Percentiles rank a stretch among this genome's conserved stretches.
phyloP scores from a whole-genome alignment of 2,888 invertebrate genomes.

The Rhodophaea formosa region DNA sequence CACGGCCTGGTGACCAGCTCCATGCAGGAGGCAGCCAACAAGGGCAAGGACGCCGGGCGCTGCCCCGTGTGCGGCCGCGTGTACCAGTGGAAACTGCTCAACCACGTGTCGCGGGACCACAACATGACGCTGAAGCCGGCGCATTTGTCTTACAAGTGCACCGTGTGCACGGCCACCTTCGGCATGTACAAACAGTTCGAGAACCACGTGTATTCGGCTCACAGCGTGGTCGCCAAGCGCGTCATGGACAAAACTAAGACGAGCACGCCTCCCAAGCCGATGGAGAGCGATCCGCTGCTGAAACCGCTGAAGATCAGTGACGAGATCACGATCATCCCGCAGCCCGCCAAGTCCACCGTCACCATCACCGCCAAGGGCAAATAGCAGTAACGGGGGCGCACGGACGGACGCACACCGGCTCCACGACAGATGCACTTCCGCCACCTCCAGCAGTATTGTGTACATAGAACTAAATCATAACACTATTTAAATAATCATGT shows the following conservation, averaged over 20 bases:
- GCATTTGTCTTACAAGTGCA: conserved; percentile 96
- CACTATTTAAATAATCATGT: conserved; percentile 57
- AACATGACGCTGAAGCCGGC: conserved; percentile 96
- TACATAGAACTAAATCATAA: conserved; percentile 62
- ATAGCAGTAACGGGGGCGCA: conserved; percentile 57
- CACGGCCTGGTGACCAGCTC: conserved; percentile 97
- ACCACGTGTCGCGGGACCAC: conserved; percentile 96
- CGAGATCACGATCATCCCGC: conserved; percentile 95
- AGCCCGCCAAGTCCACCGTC: conserved; percentile 84
- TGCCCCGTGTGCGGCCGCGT: conserved; percentile 98
- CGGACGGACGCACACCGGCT: conserved; percentile 41
- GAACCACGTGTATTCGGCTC: conserved; percentile 96
- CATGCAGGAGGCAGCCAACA: conserved; percentile 97
- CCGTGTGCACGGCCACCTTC: conserved; percentile 96
- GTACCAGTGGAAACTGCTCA: conserved; percentile 89
- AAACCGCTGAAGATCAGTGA: conserved; percentile 94
- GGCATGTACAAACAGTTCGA: conserved; percentile 98
- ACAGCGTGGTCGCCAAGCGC: conserved; percentile 94
- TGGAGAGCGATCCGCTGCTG: conserved; percentile 83
- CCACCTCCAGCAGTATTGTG: conserved; percentile 69
- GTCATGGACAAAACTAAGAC: conserved; percentile 89
- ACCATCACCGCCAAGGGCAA: conserved; percentile 74
- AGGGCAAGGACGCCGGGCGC: conserved; percentile 95
- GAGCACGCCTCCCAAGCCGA: conserved; percentile 40
- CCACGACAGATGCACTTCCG: conserved; percentile 52